phyloP scores from a whole-genome alignment of 64 coral and sea anemone genomes.

The Montipora foliosa region DNA sequence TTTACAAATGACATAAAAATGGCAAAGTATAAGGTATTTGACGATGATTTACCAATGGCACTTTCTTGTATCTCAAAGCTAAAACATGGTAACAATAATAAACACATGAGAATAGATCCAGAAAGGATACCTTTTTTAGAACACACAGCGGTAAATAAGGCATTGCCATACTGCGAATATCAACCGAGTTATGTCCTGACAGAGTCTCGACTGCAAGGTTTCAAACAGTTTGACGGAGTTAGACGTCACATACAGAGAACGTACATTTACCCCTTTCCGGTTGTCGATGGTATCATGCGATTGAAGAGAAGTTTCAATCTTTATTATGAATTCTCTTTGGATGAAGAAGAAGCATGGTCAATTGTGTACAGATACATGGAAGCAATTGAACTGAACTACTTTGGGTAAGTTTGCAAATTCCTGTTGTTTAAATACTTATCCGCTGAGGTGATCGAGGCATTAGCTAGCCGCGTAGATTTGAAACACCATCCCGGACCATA shows the following conservation, averaged over 20 bases:
- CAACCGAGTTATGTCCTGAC: not conserved
- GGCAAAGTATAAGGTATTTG: not conserved
- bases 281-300: constrained; percentile 6
- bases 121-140: not conserved
- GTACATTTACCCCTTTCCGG: not conserved
- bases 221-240: not conserved
- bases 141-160: not conserved
- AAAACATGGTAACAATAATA: not conserved
- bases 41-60: not conserved
- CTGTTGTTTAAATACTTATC: no score
- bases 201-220: not conserved
- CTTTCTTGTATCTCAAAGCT: not conserved
- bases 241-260: not conserved
- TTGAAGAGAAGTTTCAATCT: not conserved
- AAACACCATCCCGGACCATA: no score
- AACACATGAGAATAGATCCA: not conserved
- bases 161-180: not conserved
- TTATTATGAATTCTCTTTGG: not conserved
- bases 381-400: not conserved
- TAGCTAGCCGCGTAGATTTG: no score
- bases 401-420: constrained; percentile 42
- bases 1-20: not conserved
- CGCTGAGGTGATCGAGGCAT: no score
- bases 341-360: not conserved
- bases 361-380: constrained; percentile 53